Conservation (phyloP, 92 coral and sea anemone genomes). For the Epizoanthus fatuus region DNA sequence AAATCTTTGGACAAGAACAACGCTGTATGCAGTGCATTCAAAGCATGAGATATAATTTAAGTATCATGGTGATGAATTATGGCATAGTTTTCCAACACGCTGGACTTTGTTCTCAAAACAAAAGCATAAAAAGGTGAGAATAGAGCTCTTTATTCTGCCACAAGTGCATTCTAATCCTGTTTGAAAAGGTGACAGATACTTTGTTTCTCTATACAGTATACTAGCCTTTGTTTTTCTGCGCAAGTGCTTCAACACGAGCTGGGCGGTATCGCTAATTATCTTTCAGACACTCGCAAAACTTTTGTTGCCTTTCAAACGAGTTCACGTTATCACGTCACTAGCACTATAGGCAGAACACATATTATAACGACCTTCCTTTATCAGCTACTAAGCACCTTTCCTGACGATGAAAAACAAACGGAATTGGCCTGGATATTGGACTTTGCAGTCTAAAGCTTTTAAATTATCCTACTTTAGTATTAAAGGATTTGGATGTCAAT, state of each 20-base stretch:
- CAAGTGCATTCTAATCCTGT: neutral
- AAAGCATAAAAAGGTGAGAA: neutral
- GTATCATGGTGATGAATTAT: neutral
- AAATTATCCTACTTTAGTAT: too few relatives aligned
- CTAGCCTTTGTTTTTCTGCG: neutral
- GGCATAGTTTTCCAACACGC: neutral
- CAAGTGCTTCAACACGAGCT: neutral
- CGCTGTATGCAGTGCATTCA: neutral
- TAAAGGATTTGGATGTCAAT: too few relatives aligned
- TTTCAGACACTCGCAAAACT: neutral
- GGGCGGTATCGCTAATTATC: neutral
- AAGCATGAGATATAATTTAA: neutral
- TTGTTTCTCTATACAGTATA: too few relatives aligned
- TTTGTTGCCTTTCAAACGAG: neutral
- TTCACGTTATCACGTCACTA: conserved; percentile 22
- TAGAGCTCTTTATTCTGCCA: neutral
- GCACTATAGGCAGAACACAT: neutral
- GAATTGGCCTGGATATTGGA: conserved; percentile 4
- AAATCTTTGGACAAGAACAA: neutral
- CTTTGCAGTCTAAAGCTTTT: neutral
- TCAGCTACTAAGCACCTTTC: neutral
- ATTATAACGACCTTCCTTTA: conserved; percentile 4
- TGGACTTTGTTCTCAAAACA: conserved; percentile 21
- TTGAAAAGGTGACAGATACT: conserved; percentile 6
- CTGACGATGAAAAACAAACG: conserved; percentile 10